Evolutionary conservation across 2,113 vertebrate species (phyloP).

Genomic region (Phocoena phocoena): DNA sequence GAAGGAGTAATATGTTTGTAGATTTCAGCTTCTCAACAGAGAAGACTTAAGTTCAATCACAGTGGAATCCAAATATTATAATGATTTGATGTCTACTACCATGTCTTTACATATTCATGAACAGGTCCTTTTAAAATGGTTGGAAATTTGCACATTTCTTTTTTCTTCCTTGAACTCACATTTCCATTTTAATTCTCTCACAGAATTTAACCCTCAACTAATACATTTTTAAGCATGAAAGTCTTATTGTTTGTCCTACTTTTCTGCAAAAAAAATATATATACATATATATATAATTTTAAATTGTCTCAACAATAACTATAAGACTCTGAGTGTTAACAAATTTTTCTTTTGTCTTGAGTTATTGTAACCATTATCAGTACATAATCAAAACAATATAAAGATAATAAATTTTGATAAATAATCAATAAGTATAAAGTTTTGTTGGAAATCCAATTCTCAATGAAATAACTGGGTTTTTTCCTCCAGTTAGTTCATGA

Average conservation of each 20-base stretch:
- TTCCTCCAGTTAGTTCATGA: not conserved
- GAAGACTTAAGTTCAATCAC: not conserved
- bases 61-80: not conserved
- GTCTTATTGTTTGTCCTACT: not conserved
- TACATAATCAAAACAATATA: not conserved
- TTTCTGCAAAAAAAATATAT: not conserved
- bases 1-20: not conserved
- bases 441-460: slow-evolving; percentile 31
- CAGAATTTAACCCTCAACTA: not conserved
- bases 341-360: not conserved
- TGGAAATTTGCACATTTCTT: not conserved
- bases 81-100: not conserved
- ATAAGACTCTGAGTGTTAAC: not conserved
- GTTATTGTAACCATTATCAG: not conserved
- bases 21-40: not conserved
- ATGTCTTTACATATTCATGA: slow-evolving; percentile 10
- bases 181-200: not conserved
- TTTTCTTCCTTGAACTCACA: not conserved
- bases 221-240: not conserved
- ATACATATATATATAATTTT: not conserved
- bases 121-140: not conserved
- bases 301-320: not conserved
- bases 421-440: not conserved
- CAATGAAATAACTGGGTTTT: not conserved
- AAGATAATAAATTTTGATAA: not conserved